Percentiles rank a stretch among this genome's conserved stretches.
Evolutionary conservation across 1,140 invertebrate genomes (phyloP).

Genomic region (Onthophagus taurus): DNA sequence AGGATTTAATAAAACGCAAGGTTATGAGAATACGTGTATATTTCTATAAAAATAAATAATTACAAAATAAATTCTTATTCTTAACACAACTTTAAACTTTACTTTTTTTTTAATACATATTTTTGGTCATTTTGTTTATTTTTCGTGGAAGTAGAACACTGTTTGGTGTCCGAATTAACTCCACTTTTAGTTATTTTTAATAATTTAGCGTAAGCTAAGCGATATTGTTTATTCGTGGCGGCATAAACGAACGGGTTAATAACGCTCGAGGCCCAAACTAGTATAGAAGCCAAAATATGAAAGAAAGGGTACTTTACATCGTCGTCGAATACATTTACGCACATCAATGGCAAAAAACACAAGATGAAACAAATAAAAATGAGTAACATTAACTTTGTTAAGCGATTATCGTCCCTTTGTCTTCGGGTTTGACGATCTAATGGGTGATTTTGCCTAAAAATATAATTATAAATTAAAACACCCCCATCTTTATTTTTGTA

Average conservation of each 20-base stretch:
- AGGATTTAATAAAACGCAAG: too few relatives aligned
- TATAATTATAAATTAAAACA: too few relatives aligned
- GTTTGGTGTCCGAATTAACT: constrained; percentile 26
- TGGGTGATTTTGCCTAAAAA: too few relatives aligned
- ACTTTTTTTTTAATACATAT: too few relatives aligned
- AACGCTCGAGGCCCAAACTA: constrained; percentile 79
- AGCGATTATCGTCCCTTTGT: constrained; percentile 61
- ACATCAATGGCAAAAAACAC: constrained; percentile 77
- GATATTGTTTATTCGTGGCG: constrained; percentile 72
- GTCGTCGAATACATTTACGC: constrained; percentile 76
- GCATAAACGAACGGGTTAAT: constrained; percentile 84
- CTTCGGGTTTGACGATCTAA: constrained; percentile 36
- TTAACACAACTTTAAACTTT: too few relatives aligned
- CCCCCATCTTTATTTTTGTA: background rate
- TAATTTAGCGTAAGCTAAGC: constrained; percentile 62
- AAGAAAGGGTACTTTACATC: constrained; percentile 58
- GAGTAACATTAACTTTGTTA: constrained; percentile 74
- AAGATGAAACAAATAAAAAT: constrained; percentile 78
- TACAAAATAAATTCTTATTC: too few relatives aligned
- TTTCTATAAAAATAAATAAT: too few relatives aligned
- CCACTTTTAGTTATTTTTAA: constrained; percentile 35
- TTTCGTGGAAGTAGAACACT: constrained; percentile 15
- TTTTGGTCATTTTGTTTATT: background rate
- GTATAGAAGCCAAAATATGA: constrained; percentile 68
- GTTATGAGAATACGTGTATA: too few relatives aligned